Evolutionary conservation across 1,140 invertebrate species (phyloP).

Genomic region (Oryctes rhinoceros): DNA sequence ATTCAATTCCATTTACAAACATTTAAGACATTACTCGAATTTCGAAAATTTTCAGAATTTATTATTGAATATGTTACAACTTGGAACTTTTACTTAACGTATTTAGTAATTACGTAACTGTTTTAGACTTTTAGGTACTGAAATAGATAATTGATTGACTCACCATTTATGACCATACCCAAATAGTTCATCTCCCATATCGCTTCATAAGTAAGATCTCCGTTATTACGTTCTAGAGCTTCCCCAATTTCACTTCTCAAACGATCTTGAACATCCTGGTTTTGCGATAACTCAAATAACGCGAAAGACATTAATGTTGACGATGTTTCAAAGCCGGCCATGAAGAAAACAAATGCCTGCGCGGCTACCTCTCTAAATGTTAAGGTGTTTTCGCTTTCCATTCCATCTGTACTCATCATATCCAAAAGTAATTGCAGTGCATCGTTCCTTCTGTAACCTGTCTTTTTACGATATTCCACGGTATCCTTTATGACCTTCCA

Average conservation of each 20-base stretch:
- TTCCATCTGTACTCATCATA: conserved; percentile 31
- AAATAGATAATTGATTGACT: conserved; percentile 1
- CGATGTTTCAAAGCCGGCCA: conserved; percentile 65
- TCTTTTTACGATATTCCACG: conserved; percentile 48
- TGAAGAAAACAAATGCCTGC: conserved; percentile 44
- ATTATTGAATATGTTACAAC: too few relatives aligned
- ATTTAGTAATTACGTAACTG: too few relatives aligned
- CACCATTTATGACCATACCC: conserved; percentile 58
- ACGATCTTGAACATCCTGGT: conserved; percentile 62
- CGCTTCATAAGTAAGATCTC: conserved; percentile 65
- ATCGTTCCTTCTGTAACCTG: conserved; percentile 45
- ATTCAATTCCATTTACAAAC: too few relatives aligned
- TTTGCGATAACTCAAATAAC: conserved; percentile 62
- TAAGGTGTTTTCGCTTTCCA: conserved; percentile 33
- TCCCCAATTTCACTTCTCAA: conserved; percentile 61
- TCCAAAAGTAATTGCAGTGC: conserved; percentile 47
- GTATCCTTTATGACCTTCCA: conserved; percentile 46
- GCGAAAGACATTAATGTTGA: conserved; percentile 61
- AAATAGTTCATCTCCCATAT: conserved; percentile 63
- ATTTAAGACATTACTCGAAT: too few relatives aligned
- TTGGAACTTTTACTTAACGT: too few relatives aligned
- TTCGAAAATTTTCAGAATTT: too few relatives aligned
- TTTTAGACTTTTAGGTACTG: too few relatives aligned
- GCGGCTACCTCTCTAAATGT: conserved; percentile 38
- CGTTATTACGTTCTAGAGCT: conserved; percentile 60